Percentiles rank a stretch among this genome's conserved stretches.
Conservation (phyloP, 2,113 vertebrate species). For the Microcebus jonahi region DNA sequence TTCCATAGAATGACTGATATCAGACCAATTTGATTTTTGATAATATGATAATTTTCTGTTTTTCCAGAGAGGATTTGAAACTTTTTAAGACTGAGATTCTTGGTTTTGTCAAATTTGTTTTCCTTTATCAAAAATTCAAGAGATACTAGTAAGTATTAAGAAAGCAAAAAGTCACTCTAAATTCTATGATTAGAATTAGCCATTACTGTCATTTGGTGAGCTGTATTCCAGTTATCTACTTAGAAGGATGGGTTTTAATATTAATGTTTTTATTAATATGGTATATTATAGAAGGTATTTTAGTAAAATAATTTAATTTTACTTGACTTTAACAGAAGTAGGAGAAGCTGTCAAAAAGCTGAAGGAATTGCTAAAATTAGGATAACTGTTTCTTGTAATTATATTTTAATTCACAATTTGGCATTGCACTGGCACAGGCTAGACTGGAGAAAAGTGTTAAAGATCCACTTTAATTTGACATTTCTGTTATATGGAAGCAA, state of each 20-base stretch:
- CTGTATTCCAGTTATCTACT: not conserved
- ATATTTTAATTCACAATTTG: not conserved
- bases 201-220: not conserved
- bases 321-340: not conserved
- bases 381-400: not conserved
- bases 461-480: not conserved
- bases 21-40: not conserved
- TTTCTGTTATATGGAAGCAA: not conserved
- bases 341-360: not conserved
- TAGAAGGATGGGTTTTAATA: not conserved
- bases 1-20: not conserved
- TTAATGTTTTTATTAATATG: not conserved
- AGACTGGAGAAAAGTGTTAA: not conserved
- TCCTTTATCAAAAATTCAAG: not conserved
- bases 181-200: not conserved
- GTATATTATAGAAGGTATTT: not conserved
- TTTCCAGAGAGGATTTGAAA: not conserved
- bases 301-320: not conserved
- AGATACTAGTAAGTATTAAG: not conserved
- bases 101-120: not conserved
- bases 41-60: not conserved
- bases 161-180: not conserved
- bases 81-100: not conserved
- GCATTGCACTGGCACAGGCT: not conserved
- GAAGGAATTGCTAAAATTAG: not conserved